Evolutionary conservation across 2,113 vertebrate genomes (phyloP).

Genomic region (Brachypteracias leptosomus): DNA sequence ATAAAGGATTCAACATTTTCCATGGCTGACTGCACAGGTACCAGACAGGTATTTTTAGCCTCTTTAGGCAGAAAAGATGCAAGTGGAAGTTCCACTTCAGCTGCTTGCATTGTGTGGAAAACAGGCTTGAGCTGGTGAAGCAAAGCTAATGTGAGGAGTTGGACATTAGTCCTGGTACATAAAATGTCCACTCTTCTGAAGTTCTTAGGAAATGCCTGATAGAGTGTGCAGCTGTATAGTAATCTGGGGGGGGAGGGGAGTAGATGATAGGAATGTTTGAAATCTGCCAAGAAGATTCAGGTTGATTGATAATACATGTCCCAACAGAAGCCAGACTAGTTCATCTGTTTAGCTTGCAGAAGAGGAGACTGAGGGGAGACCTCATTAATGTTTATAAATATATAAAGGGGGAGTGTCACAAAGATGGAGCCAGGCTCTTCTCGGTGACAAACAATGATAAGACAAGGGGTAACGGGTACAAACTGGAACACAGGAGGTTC

Average conservation of each 20-base stretch:
- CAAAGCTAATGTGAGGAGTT: neutral
- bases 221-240: neutral
- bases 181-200: neutral
- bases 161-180: neutral
- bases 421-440: too few species aligned
- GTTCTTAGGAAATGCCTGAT: neutral
- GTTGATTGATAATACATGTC: neutral
- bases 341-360: too few species aligned
- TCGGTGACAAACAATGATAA: too few species aligned
- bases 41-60: constrained; percentile 1
- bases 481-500: too few species aligned
- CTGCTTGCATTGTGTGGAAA: neutral
- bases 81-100: neutral
- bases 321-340: neutral
- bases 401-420: too few species aligned
- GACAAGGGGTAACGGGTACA: too few species aligned
- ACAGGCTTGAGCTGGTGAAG: neutral
- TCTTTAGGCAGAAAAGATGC: neutral
- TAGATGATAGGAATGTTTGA: neutral
- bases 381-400: too few species aligned
- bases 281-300: neutral
- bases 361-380: too few species aligned
- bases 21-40: neutral
- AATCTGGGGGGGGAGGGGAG: neutral
- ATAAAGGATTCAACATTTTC: neutral